A percentile compares a stretch with the other conserved stretches of the same genome.
Conservation (phyloP, 2,113 vertebrate genomes). For the Limnothrissa miodon region DNA sequence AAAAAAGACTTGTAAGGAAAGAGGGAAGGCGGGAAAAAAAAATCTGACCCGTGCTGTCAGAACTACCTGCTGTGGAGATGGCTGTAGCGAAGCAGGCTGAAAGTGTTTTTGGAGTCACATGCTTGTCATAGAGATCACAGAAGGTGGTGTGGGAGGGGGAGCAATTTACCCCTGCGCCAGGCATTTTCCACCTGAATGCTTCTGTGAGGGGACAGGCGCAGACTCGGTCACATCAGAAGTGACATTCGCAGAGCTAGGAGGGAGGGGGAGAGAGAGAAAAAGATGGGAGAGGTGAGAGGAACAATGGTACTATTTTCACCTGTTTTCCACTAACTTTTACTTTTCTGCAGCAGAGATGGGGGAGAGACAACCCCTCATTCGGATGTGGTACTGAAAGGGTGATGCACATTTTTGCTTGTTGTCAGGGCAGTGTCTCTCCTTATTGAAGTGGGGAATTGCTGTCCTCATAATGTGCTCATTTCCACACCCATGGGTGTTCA, state of each 20-base stretch:
- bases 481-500: background rate
- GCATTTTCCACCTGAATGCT: conserved; percentile 38
- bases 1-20: conserved; percentile 17
- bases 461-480: background rate
- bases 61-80: conserved; percentile 39
- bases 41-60: conserved; percentile 2
- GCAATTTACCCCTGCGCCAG: conserved; percentile 36
- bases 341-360: background rate
- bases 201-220: conserved; percentile 34
- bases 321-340: background rate
- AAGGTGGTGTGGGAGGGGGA: background rate
- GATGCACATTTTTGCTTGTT: background rate
- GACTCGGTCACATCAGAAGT: conserved; percentile 34
- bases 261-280: background rate
- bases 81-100: background rate
- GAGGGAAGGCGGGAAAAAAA: conserved; percentile 15
- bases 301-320: background rate
- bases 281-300: background rate
- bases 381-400: background rate
- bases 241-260: conserved; percentile 27
- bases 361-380: background rate
- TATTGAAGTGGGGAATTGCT: background rate
- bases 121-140: conserved; percentile 7
- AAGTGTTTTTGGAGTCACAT: background rate
- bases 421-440: background rate